Evolutionary conservation across 2,888 invertebrate genomes (phyloP).

Genomic region (Thalpophila matura): DNA sequence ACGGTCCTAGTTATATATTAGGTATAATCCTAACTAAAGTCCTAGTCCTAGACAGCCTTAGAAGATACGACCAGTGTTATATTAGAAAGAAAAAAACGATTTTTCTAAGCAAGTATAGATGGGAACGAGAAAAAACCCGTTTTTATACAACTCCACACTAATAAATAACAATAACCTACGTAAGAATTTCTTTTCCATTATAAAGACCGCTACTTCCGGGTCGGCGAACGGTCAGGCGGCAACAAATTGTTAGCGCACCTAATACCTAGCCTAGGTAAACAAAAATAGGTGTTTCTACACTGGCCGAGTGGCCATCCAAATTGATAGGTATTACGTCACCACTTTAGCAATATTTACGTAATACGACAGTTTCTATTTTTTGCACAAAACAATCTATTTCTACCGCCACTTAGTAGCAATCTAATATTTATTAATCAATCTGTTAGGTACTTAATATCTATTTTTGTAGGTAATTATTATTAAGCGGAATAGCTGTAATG

Average conservation of each 20-base stretch:
- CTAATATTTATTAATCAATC: constrained; percentile 29
- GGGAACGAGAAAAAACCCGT: no score
- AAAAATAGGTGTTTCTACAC: constrained; percentile 58
- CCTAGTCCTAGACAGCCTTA: no score
- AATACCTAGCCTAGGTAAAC: constrained; percentile 68
- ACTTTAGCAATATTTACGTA: constrained; percentile 63
- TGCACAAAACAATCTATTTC: constrained; percentile 44
- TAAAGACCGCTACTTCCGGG: constrained; percentile 56
- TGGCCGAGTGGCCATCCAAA: constrained; percentile 43
- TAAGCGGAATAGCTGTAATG: not conserved
- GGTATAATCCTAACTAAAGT: no score
- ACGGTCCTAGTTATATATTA: no score
- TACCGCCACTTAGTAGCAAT: constrained; percentile 20
- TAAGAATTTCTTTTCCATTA: constrained; percentile 38
- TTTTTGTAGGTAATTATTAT: constrained; percentile 12
- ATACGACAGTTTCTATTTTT: constrained; percentile 56
- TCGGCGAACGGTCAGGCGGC: constrained; percentile 49
- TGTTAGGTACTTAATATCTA: constrained; percentile 28
- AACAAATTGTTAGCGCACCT: constrained; percentile 65
- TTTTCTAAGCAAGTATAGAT: no score
- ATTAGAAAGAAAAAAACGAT: no score
- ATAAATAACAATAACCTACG: constrained; percentile 17
- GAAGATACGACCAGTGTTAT: no score
- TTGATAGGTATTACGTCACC: constrained; percentile 59
- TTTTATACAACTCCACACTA: constrained; percentile 7